Percentiles rank a stretch among this genome's conserved stretches.
phyloP scores from a whole-genome alignment of 2,797 vertebrate genomes.

The Sebastes taczanowskii region DNA sequence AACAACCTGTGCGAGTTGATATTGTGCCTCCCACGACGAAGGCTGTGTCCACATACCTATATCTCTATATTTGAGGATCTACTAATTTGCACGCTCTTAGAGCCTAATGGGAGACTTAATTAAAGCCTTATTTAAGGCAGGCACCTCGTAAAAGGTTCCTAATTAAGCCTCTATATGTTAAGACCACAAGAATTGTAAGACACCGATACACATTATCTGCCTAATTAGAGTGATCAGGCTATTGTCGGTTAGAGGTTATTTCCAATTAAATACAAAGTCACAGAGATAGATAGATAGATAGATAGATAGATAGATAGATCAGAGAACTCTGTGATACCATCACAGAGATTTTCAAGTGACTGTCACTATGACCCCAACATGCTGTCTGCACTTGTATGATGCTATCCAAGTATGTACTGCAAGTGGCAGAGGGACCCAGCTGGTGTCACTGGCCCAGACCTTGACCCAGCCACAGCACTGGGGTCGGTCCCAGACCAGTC shows the following conservation, averaged over 20 bases:
- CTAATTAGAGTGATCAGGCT: constrained; percentile 48
- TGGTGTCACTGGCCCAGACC: constrained; percentile 65
- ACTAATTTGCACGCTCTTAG: constrained; percentile 27
- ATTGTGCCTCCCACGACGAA: not conserved
- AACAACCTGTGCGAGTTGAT: not conserved
- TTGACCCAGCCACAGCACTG: constrained; percentile 57
- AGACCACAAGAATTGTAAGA: constrained; percentile 22
- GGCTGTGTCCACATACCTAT: not conserved
- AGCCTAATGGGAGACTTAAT: constrained; percentile 41
- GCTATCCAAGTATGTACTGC: constrained; percentile 34
- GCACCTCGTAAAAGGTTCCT: constrained; percentile 21
- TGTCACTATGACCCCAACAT: not conserved
- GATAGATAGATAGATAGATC: not conserved
- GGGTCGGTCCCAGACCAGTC: constrained; percentile 56
- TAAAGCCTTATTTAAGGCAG: constrained; percentile 43
- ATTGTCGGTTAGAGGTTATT: constrained; percentile 26
- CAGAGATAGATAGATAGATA: not conserved
- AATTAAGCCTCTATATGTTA: constrained; percentile 45
- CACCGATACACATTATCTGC: constrained; percentile 33
- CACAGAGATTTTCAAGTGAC: not conserved
- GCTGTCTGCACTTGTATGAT: constrained; percentile 25
- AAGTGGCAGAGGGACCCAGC: constrained; percentile 71
- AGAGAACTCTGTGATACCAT: not conserved
- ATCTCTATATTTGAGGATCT: constrained; percentile 17
- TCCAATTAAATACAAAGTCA: constrained; percentile 25